phyloP scores from a whole-genome alignment of 2,888 invertebrate genomes.

The Mimas tiliae region DNA sequence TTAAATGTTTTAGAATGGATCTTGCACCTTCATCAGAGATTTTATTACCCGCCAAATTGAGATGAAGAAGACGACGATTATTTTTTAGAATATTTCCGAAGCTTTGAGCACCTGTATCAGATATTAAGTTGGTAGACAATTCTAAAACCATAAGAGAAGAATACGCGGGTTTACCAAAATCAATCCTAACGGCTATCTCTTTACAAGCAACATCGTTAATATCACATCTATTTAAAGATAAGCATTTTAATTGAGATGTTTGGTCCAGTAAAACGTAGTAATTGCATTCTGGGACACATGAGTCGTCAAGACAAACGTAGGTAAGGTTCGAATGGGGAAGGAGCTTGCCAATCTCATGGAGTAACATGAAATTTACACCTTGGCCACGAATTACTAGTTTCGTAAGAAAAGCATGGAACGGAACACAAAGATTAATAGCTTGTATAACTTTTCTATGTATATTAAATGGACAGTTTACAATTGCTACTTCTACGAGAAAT shows the following conservation, averaged over 20 bases:
- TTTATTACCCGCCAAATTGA: constrained; percentile 59
- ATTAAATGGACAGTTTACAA: constrained; percentile 37
- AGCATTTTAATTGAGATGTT: constrained; percentile 47
- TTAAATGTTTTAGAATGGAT: constrained; percentile 49
- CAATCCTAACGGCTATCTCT: constrained; percentile 47
- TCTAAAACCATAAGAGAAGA: constrained; percentile 49
- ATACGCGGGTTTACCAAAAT: constrained; percentile 38
- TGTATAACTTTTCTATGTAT: constrained; percentile 50
- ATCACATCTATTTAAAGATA: constrained; percentile 58
- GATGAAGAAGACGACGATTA: constrained; percentile 57
- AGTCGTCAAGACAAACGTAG: constrained; percentile 60
- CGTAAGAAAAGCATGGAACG: constrained; percentile 52
- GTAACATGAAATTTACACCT: constrained; percentile 38
- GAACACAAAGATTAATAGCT: constrained; percentile 50
- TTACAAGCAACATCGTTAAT: constrained; percentile 51
- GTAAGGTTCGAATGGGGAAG: constrained; percentile 58
- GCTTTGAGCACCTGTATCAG: constrained; percentile 51
- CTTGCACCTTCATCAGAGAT: constrained; percentile 54
- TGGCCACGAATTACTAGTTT: constrained; percentile 49
- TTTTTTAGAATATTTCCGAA: constrained; percentile 52
- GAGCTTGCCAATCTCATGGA: constrained; percentile 54
- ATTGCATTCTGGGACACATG: constrained; percentile 48
- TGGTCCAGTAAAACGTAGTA: constrained; percentile 54
- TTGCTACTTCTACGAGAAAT: constrained; percentile 51
- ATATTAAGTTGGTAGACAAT: constrained; percentile 56